Evolutionary conservation across 1,140 invertebrate species (phyloP).

Genomic region (Ylistrum balloti): DNA sequence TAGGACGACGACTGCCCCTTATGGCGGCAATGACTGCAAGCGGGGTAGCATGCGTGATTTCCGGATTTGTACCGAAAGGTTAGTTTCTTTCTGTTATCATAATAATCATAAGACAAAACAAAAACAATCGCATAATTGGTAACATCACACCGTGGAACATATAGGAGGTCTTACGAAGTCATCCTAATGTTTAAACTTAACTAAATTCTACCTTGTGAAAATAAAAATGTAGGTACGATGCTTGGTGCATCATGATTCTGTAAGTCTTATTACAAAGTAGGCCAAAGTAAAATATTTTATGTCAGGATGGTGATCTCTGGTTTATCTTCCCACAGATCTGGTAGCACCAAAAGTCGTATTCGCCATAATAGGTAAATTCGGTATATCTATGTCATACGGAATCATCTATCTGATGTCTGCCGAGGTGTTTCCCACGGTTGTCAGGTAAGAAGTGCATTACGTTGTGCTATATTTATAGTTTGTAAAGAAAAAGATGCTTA

Average conservation of each 20-base stretch:
- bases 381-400: conserved; percentile 89
- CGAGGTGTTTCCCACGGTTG: conserved; percentile 73
- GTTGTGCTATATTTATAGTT: no score
- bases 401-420: conserved; percentile 74
- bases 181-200: no score
- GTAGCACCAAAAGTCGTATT: conserved; percentile 86
- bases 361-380: conserved; percentile 91
- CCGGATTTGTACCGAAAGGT: conserved; percentile 56
- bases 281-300: no score
- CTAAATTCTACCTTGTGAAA: no score
- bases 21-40: conserved; percentile 88
- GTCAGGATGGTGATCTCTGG: conserved; percentile 57
- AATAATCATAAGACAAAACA: no score
- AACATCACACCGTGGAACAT: no score
- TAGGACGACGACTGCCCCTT: conserved; percentile 85
- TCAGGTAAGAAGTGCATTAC: conserved; percentile 68
- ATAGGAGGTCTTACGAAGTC: no score
- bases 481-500: no score
- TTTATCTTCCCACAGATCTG: conserved; percentile 82
- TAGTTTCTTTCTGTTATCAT: conserved; percentile 18
- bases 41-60: conserved; percentile 83
- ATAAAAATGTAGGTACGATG: no score
- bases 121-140: no score
- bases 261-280: no score
- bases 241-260: no score